Percentiles rank a stretch among this genome's conserved stretches.
These are phyloP conservation scores for Cynaeus angustus DNA, from an alignment of 2,888 invertebrate genomes.

Conservation along the genomic window DNA sequence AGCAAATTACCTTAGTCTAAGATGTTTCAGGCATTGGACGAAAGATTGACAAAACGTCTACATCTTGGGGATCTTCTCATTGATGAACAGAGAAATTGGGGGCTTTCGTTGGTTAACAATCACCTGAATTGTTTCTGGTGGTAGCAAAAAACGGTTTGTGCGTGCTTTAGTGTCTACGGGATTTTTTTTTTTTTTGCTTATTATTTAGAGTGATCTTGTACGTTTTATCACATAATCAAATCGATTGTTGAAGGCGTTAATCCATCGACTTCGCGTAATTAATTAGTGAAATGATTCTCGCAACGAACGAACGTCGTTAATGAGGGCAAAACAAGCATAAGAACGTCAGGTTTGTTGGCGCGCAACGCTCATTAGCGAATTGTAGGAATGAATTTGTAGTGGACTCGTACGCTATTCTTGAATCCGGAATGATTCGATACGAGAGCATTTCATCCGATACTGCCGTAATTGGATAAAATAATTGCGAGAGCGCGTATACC, in stretches of 20 bases:
- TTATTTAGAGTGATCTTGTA: slow-evolving; percentile 1
- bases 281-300: slow-evolving; percentile 64
- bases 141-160: no score
- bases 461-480: slow-evolving; percentile 52
- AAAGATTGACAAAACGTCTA: no score
- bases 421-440: slow-evolving; percentile 60
- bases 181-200: background rate
- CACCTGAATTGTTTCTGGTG: no score
- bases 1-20: no score
- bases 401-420: slow-evolving; percentile 63
- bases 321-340: slow-evolving; percentile 52
- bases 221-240: background rate
- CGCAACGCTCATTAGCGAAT: slow-evolving; percentile 54
- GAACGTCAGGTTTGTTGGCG: slow-evolving; percentile 50
- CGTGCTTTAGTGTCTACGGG: no score
- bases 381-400: slow-evolving; percentile 58
- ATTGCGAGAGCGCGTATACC: slow-evolving; percentile 50
- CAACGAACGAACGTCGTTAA: slow-evolving; percentile 64
- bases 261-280: slow-evolving; percentile 52
- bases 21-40: no score
- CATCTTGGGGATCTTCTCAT: no score
- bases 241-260: slow-evolving; percentile 28
- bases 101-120: no score
- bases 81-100: no score
- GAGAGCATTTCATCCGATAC: slow-evolving; percentile 51